Evolutionary conservation across 2,888 invertebrate genomes (phyloP), one percentile per base, ranked within the genome.

Genomic region (Tetheella fluctuosa): DNA sequence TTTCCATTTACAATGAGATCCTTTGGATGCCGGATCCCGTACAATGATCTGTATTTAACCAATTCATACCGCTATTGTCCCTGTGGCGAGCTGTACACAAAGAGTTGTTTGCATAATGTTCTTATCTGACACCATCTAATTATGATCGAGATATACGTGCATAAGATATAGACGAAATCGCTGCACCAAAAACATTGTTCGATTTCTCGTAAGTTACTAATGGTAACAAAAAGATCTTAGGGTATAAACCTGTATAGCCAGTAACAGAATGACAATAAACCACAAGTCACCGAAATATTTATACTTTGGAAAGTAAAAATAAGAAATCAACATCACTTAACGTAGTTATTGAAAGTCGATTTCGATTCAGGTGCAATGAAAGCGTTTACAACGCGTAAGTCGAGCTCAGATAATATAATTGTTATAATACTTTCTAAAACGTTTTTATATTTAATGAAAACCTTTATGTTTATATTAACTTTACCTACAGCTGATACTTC

Each of bases 11-110:
- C 89, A 89, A 88, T 85, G 86, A 81, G 83, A 85, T 88, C 84
- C 86, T 86, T 83, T 80, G 81, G 80, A 85, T 83, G 82, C 79
- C 81, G 77, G 79, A 82, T 84, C 82, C 79, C 80, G 80, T 70
- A 85, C 85, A 88, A 85, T 86, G 82, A 86, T 85, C 81, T 81
- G 85, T 84, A 81, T 85, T 85, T 84, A 85, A 81, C 81, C 84
- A 79, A 83, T 83, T 83, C 84, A 84, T 82, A 79, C 79, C 71
- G 70, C 85, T 78, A 89, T 90, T 90, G 90, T 90, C 82, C 85
- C 80, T 79, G 79, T 76, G 71, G 72, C 74, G 70, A 76, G 76
- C 68, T 71, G 70, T 77, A 75, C 71, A 84, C 83, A 86, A 90
- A 86, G 84, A 81, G 78, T 75, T 78, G 83, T 89, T 88, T 88